Evolutionary conservation across 2,113 vertebrate genomes (phyloP).

Genomic region (Clarias gariepinus): DNA sequence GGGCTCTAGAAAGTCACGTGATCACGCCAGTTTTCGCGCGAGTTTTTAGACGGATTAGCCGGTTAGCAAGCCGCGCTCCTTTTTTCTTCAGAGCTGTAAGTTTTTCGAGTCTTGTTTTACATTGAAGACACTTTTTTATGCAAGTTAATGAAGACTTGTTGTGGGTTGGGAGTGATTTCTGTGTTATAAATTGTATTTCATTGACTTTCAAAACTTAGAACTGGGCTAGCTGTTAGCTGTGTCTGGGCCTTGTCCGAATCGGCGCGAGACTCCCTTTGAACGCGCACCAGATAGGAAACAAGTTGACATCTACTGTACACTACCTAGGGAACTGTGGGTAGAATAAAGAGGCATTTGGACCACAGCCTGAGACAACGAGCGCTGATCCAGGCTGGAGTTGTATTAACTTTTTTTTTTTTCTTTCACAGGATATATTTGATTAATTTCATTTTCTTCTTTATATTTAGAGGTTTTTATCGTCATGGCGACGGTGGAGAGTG

Average conservation of each 20-base stretch:
- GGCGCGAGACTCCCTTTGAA: background rate
- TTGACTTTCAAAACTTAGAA: background rate
- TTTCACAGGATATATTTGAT: background rate
- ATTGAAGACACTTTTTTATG: background rate
- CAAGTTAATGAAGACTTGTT: background rate
- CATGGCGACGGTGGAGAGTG: conserved; percentile 18
- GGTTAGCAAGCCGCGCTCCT: background rate
- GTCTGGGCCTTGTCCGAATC: background rate
- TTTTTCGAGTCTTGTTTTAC: background rate
- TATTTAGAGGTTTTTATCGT: background rate
- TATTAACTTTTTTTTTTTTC: background rate
- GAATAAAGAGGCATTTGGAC: background rate
- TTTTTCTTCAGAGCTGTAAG: background rate
- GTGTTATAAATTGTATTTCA: background rate
- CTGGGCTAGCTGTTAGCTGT: background rate
- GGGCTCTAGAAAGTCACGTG: background rate
- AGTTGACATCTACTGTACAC: background rate
- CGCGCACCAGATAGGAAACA: background rate
- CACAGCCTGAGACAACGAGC: background rate
- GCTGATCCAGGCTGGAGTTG: background rate
- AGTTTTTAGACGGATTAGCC: conserved; percentile 19
- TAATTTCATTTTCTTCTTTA: background rate
- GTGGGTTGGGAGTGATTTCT: no score
- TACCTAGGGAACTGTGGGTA: background rate
- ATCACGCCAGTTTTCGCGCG: conserved; percentile 40